phyloP scores from a whole-genome alignment of 2,888 invertebrate species.

The Agrilus mali region DNA sequence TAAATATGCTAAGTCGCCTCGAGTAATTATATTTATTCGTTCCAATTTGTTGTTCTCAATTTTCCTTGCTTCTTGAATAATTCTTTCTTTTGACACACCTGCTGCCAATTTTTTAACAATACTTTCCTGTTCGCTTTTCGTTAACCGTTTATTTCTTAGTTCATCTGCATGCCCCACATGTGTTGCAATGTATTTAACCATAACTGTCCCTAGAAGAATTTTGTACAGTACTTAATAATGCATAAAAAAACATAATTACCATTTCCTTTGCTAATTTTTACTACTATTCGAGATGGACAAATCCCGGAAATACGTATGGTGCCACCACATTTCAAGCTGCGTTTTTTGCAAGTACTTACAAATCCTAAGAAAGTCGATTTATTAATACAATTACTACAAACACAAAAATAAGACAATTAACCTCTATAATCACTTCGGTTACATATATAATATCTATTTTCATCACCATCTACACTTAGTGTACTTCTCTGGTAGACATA shows the following conservation, averaged over 20 bases:
- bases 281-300: conserved; percentile 10
- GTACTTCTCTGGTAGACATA: conserved; percentile 1
- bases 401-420: conserved; percentile 1
- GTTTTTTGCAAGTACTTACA: conserved; percentile 3
- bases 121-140: conserved; percentile 9
- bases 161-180: conserved; percentile 12
- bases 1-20: conserved; percentile 7
- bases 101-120: conserved; percentile 8
- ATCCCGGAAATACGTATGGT: conserved; percentile 4
- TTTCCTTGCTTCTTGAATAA: too few relatives aligned
- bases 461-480: background rate
- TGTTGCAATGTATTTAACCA: conserved; percentile 9
- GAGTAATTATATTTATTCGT: too few relatives aligned
- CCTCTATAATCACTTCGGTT: conserved; percentile 8
- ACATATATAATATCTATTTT: conserved; percentile 7
- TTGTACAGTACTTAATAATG: background rate
- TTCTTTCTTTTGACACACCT: background rate
- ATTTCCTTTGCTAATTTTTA: conserved; percentile 2
- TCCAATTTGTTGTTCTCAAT: too few relatives aligned
- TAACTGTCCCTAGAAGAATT: conserved; percentile 8
- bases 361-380: conserved; percentile 1
- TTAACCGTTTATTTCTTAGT: conserved; percentile 10
- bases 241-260: background rate
- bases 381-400: background rate
- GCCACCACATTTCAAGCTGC: conserved; percentile 7